These are phyloP conservation scores for Lutjanus campechanus DNA, from an alignment of 2,797 vertebrate species.

Conservation along the genomic window DNA sequence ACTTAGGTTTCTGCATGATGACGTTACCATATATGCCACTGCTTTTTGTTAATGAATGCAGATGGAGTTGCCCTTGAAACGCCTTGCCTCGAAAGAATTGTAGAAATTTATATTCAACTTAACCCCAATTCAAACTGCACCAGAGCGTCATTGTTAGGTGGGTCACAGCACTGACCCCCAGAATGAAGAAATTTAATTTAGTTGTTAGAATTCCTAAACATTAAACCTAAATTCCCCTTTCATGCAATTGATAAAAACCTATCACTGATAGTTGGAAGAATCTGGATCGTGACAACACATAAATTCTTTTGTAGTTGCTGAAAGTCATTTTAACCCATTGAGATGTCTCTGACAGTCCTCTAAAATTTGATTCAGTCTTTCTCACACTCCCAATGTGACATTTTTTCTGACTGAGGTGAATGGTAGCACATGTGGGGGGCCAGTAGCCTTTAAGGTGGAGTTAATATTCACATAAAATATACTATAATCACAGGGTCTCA, in stretches of 20 bases:
- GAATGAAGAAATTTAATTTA: constrained; percentile 83
- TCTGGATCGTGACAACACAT: constrained; percentile 57
- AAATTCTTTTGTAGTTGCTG: constrained; percentile 38
- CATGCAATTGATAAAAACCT: too few species aligned
- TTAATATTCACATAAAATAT: background rate
- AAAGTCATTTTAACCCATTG: constrained; percentile 61
- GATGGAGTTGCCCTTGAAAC: background rate
- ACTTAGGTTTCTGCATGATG: too few species aligned
- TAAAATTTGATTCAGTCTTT: constrained; percentile 4
- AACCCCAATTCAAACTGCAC: constrained; percentile 16
- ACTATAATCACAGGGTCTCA: background rate
- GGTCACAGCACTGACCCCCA: constrained; percentile 62
- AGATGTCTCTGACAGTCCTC: constrained; percentile 34
- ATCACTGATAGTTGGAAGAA: constrained; percentile 58
- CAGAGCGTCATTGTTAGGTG: constrained; percentile 19
- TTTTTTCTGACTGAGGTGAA: constrained; percentile 37
- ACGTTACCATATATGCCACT: too few species aligned
- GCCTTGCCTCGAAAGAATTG: constrained; percentile 32
- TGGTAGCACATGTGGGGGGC: constrained; percentile 34
- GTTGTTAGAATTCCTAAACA: too few species aligned
- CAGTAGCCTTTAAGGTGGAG: constrained; percentile 15
- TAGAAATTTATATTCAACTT: constrained; percentile 40
- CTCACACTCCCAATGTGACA: background rate
- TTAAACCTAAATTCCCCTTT: too few species aligned
- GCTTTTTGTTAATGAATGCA: too few species aligned